Evolutionary conservation across 2,797 vertebrate species (phyloP).

Genomic region (Eulemur rubriventer): DNA sequence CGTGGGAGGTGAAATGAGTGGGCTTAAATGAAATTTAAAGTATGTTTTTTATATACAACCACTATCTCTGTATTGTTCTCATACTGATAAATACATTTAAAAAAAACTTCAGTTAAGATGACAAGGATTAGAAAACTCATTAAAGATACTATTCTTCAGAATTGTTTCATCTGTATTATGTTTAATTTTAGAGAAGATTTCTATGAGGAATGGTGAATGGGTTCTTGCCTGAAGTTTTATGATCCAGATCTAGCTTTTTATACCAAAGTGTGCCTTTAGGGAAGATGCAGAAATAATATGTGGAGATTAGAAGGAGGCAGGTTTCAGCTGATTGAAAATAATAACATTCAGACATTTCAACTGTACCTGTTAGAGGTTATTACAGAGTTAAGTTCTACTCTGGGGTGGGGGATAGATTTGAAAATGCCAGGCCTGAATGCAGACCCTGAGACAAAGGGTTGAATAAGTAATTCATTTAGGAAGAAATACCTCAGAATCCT

Average conservation of each 20-base stretch:
- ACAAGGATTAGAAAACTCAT: slow-evolving; percentile 34
- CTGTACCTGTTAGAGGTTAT: not conserved
- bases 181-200: slow-evolving; percentile 56
- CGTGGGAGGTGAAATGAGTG: slow-evolving; percentile 2
- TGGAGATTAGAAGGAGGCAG: not conserved
- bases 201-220: not conserved
- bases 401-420: not conserved
- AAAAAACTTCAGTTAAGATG: slow-evolving; percentile 34
- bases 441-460: not conserved
- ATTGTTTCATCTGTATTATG: not conserved
- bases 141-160: slow-evolving; percentile 32
- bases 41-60: slow-evolving; percentile 14
- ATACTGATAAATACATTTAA: slow-evolving; percentile 49
- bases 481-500: not conserved
- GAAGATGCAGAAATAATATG: not conserved
- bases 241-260: not conserved
- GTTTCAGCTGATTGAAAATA: not conserved
- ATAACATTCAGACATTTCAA: not conserved
- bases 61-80: slow-evolving; percentile 26
- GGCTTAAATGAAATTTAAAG: slow-evolving; percentile 53
- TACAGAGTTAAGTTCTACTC: not conserved
- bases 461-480: not conserved
- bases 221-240: not conserved
- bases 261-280: not conserved
- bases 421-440: not conserved